Conservation (phyloP, 92 coral and sea anemone species). For the Montipora capitata region DNA sequence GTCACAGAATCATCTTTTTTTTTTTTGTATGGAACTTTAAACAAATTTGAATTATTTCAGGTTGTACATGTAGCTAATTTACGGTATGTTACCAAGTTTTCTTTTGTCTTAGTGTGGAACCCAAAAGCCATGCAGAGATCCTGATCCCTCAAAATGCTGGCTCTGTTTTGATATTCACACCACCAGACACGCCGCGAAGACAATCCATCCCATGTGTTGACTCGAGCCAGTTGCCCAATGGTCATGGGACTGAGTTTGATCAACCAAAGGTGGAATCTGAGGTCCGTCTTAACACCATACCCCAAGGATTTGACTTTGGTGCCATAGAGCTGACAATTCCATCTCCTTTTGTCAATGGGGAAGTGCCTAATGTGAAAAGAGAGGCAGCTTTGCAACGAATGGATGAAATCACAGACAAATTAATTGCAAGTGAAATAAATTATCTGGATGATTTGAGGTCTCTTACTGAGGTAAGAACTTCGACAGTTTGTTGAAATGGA, state of each 20-base stretch:
- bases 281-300: conserved; percentile 67
- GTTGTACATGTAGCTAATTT: neutral
- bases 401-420: conserved; percentile 79
- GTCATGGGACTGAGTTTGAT: conserved; percentile 45
- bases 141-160: conserved; percentile 92
- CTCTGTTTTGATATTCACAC: conserved; percentile 87
- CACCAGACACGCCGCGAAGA: conserved; percentile 83
- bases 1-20: no score
- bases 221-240: conserved; percentile 50
- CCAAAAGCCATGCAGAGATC: conserved; percentile 70
- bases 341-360: conserved; percentile 80
- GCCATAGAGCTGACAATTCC: conserved; percentile 88
- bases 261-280: conserved; percentile 69
- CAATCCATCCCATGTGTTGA: conserved; percentile 66
- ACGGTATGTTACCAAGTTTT: neutral
- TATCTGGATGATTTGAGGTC: conserved; percentile 88
- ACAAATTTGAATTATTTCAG: no score
- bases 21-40: no score
- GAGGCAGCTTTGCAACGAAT: conserved; percentile 75
- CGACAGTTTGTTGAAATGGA: neutral
- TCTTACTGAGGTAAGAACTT: conserved; percentile 82
- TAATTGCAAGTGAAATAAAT: conserved; percentile 87
- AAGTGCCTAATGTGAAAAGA: conserved; percentile 53
- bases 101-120: conserved; percentile 8
- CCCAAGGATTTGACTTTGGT: conserved; percentile 79